Conservation (phyloP, 2,888 invertebrate species). For the Rhamnusium bicolor region DNA sequence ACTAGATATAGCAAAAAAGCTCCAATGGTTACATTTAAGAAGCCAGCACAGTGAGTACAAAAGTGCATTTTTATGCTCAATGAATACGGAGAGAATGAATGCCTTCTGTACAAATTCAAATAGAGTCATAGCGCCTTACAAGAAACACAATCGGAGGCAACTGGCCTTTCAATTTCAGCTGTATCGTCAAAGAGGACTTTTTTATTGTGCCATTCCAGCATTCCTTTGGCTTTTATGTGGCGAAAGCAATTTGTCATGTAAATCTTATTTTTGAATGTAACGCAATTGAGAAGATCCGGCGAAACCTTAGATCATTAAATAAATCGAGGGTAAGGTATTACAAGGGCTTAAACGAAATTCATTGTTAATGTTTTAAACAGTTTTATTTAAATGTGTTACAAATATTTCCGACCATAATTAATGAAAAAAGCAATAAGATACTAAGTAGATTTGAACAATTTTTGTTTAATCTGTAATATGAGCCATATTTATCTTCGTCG, state of each 20-base stretch:
- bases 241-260: conserved; percentile 28
- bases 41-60: neutral
- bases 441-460: too few species aligned
- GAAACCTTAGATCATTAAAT: neutral
- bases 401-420: too few species aligned
- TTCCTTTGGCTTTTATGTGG: conserved; percentile 16
- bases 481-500: too few species aligned
- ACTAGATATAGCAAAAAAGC: neutral
- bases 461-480: too few species aligned
- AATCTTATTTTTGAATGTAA: conserved; percentile 28
- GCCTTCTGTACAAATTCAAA: conserved; percentile 6
- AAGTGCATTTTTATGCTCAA: conserved; percentile 21
- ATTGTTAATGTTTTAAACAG: too few species aligned
- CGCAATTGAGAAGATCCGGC: conserved; percentile 9
- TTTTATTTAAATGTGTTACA: too few species aligned
- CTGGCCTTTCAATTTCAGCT: conserved; percentile 5
- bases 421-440: too few species aligned
- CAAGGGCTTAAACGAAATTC: neutral
- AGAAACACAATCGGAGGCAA: conserved; percentile 1
- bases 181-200: conserved; percentile 22
- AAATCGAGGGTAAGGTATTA: neutral
- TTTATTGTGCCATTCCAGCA: conserved; percentile 14
- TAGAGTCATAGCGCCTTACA: neutral
- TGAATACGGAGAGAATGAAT: conserved; percentile 5
- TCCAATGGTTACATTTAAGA: neutral